Conservation (phyloP, 2,797 vertebrate genomes). For the Melanotaenia boesemani region DNA sequence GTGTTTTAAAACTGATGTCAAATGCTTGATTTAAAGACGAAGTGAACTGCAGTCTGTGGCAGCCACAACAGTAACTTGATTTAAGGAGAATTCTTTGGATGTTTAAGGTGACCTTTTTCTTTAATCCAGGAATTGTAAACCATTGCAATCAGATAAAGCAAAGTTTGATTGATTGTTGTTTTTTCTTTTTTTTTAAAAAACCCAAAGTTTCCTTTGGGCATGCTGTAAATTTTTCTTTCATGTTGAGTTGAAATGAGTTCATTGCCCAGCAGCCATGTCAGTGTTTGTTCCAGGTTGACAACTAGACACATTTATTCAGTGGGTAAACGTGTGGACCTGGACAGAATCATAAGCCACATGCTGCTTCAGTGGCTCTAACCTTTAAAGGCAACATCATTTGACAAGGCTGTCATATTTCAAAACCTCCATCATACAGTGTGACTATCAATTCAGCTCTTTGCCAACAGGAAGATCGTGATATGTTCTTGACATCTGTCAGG, state of each 20-base stretch:
- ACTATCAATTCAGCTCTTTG: not conserved
- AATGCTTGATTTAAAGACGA: not conserved
- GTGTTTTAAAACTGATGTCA: not conserved
- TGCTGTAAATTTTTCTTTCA: not conserved
- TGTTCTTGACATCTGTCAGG: not conserved
- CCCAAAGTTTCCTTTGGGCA: not conserved
- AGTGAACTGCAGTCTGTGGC: not conserved
- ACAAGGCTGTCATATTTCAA: constrained; percentile 17
- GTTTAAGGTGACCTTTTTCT: not conserved
- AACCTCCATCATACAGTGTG: not conserved
- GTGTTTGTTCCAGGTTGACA: constrained; percentile 9
- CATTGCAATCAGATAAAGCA: not conserved
- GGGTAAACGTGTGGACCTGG: not conserved
- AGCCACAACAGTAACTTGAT: not conserved
- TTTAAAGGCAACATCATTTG: constrained; percentile 25
- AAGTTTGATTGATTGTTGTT: not conserved
- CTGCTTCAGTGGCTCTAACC: constrained; percentile 8
- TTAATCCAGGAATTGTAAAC: constrained; percentile 2
- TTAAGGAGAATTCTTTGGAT: not conserved
- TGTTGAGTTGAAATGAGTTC: constrained; percentile 7
- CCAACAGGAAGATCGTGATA: constrained; percentile 5
- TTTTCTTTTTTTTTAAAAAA: too few species aligned
- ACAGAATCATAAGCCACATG: constrained; percentile 14
- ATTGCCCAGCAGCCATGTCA: constrained; percentile 5
- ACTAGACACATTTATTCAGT: not conserved